A percentile compares a stretch with the other conserved stretches of the same genome.
Conservation (phyloP, 2,797 vertebrate genomes). For the Phylloscopus collybita region DNA sequence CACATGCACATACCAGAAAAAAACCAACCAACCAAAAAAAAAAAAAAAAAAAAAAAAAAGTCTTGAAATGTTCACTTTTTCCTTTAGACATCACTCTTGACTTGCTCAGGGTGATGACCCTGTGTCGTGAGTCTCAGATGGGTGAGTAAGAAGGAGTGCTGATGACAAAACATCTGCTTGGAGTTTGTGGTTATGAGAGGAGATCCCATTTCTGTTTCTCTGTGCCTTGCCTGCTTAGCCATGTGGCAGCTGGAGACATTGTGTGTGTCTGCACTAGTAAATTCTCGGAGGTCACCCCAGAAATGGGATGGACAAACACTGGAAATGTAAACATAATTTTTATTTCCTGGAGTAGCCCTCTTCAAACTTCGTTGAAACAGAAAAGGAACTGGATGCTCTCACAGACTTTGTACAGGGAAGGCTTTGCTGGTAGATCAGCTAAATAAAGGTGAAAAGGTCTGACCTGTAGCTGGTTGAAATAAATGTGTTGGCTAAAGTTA, state of each 20-base stretch:
- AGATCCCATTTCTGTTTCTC: neutral
- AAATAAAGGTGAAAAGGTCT: neutral
- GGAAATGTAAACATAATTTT: neutral
- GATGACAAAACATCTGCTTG: constrained; percentile 2
- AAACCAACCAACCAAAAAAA: neutral
- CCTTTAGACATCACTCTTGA: neutral
- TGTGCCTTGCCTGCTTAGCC: neutral
- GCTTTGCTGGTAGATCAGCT: neutral
- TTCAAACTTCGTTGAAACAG: neutral
- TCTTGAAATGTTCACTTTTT: neutral
- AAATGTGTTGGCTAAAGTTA: neutral
- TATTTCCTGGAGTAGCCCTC: neutral
- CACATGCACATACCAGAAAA: neutral
- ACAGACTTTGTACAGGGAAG: neutral
- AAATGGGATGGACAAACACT: neutral
- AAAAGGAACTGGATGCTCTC: neutral
- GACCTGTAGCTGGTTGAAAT: neutral
- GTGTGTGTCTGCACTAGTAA: neutral
- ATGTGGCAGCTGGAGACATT: neutral
- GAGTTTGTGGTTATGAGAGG: constrained; percentile 24
- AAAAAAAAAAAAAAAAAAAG: neutral
- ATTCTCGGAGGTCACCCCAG: neutral
- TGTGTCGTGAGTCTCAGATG: neutral
- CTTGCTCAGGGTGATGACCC: neutral
- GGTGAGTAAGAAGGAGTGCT: constrained; percentile 55